Evolutionary conservation across 2,113 vertebrate species (phyloP).

Genomic region (Nicator chloris): DNA sequence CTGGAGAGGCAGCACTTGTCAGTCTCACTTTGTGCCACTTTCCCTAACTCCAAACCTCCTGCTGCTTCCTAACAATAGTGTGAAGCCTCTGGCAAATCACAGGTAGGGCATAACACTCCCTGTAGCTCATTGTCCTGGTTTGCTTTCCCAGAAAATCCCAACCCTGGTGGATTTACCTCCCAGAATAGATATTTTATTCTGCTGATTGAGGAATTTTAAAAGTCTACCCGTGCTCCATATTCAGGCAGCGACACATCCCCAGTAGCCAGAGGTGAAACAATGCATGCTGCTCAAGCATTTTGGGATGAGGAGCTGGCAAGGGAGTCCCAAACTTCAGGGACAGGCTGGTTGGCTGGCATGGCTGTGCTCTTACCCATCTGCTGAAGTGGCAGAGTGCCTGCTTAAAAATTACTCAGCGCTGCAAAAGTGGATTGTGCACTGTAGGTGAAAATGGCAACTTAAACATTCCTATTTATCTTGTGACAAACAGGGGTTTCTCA

Average conservation of each 20-base stretch:
- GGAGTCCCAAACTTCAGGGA: not conserved
- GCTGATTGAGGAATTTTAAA: not conserved
- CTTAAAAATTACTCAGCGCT: not conserved
- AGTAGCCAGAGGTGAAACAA: not conserved
- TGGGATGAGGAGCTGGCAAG: not conserved
- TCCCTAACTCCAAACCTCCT: not conserved
- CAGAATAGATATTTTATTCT: not conserved
- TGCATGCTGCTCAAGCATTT: not conserved
- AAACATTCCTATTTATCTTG: not conserved
- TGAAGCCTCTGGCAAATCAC: not conserved
- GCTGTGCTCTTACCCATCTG: not conserved
- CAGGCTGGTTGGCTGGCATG: not conserved
- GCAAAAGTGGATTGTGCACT: not conserved
- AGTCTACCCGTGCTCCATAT: not conserved
- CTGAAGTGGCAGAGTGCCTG: not conserved
- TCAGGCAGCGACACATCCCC: not conserved
- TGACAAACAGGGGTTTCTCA: not conserved
- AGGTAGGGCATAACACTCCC: fast-evolving
- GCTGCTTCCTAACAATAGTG: not conserved
- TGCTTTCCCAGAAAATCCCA: not conserved
- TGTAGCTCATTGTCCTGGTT: not conserved
- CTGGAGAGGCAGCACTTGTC: not conserved
- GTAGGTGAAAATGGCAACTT: not conserved
- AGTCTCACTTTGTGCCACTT: not conserved
- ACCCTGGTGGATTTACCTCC: not conserved